Evolutionary conservation across 2,113 vertebrate genomes (phyloP).

Genomic region (Sus scrofa): T2T-Sscrofa CM000812.6:112300001-112300500

Average conservation of each 20-base stretch:
- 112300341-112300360: neutral
- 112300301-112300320: rapidly evolving
- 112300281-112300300: neutral
- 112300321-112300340: rapidly evolving
- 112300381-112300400: neutral
- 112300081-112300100: neutral
- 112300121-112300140: neutral
- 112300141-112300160: neutral
- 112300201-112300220: neutral
- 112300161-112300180: neutral
- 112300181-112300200: neutral
- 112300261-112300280: neutral
- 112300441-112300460: neutral
- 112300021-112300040: no score
- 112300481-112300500: neutral
- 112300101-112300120: neutral
- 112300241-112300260: neutral
- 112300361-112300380: neutral
- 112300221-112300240: neutral
- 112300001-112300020: no score
- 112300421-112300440: neutral
- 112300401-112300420: rapidly evolving
- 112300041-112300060: no score
- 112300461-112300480: neutral
- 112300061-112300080: no score